These are phyloP conservation scores for Chirona hameri DNA, from an alignment of 2,888 invertebrate species.

Conservation along the genomic window DNA sequence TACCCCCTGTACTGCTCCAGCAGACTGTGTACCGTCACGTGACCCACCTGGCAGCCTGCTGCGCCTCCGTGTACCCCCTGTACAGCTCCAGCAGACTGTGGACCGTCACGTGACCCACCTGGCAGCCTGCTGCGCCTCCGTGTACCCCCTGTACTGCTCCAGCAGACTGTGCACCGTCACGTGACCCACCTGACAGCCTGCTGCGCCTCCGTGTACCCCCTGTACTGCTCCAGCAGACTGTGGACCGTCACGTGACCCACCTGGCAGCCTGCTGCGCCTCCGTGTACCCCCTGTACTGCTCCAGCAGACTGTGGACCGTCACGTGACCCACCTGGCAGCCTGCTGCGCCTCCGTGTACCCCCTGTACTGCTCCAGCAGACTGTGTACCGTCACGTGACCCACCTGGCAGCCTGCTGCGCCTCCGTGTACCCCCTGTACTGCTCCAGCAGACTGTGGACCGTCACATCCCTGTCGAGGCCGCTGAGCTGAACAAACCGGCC, in stretches of 20 bases:
- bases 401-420: background rate
- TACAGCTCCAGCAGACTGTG: slow-evolving; percentile 34
- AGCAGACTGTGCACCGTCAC: slow-evolving; percentile 39
- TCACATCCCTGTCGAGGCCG: slow-evolving; percentile 43
- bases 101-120: background rate
- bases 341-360: slow-evolving; percentile 24
- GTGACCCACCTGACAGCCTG: slow-evolving; percentile 36
- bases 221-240: too few species aligned
- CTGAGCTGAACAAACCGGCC: slow-evolving; percentile 42
- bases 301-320: slow-evolving; percentile 28
- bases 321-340: background rate
- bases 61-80: slow-evolving; percentile 30
- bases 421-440: slow-evolving; percentile 34
- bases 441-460: slow-evolving; percentile 33
- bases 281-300: slow-evolving; percentile 35
- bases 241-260: too few species aligned
- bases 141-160: slow-evolving; percentile 35
- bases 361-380: slow-evolving; percentile 35
- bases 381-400: background rate
- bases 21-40: slow-evolving; percentile 6
- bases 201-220: too few species aligned
- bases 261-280: too few species aligned
- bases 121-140: background rate
- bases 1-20: slow-evolving; percentile 36
- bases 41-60: too few species aligned